phyloP scores from a whole-genome alignment of 2,888 invertebrate genomes.

The Taphrorychus bicolor region DNA sequence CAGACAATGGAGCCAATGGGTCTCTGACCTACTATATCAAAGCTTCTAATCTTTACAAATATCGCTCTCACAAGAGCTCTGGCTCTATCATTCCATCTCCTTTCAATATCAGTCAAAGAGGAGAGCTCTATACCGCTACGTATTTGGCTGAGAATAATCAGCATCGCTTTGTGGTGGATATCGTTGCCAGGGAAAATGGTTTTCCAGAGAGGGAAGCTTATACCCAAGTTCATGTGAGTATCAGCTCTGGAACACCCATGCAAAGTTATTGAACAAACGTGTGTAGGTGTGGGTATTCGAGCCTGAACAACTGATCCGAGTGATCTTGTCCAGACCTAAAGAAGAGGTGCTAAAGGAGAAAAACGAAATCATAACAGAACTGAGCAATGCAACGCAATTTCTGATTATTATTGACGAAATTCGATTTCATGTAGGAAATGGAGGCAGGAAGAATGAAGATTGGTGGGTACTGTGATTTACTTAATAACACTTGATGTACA shows the following conservation, averaged over 20 bases:
- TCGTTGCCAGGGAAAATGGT: constrained; percentile 82
- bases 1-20: constrained; percentile 70
- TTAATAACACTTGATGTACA: no score
- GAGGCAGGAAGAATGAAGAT: constrained; percentile 69
- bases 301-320: constrained; percentile 80
- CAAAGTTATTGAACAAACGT: background rate
- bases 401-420: constrained; percentile 83
- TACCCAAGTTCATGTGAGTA: constrained; percentile 79
- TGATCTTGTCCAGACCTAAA: constrained; percentile 84
- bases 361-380: constrained; percentile 72
- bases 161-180: constrained; percentile 83
- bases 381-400: constrained; percentile 79
- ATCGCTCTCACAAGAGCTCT: constrained; percentile 75
- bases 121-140: constrained; percentile 76
- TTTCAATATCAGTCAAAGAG: constrained; percentile 78
- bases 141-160: constrained; percentile 90
- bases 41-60: constrained; percentile 82
- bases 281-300: constrained; percentile 89
- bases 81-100: constrained; percentile 91
- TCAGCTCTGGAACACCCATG: background rate
- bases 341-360: constrained; percentile 76
- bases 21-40: constrained; percentile 82
- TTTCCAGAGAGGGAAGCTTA: constrained; percentile 79
- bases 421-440: constrained; percentile 73
- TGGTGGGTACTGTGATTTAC: constrained; percentile 63